These are phyloP conservation scores for Lamellibrachia luymesi DNA, from an alignment of 1,140 invertebrate species.

Conservation along the genomic window DNA sequence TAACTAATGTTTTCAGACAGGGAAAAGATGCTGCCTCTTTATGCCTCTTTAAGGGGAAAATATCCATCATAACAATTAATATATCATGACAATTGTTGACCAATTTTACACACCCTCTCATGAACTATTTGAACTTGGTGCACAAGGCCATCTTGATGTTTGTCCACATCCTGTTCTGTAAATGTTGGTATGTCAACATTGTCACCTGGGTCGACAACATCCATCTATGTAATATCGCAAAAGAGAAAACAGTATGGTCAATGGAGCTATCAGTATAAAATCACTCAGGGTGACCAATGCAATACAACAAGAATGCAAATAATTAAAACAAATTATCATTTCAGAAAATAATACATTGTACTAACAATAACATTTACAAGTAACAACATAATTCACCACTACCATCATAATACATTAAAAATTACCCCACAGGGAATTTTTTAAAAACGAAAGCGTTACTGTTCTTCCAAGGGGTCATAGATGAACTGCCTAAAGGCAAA, in stretches of 20 bases:
- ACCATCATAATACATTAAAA: too few species aligned
- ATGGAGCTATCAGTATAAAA: too few species aligned
- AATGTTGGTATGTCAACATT: not conserved
- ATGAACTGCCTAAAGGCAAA: not conserved
- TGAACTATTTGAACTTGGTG: not conserved
- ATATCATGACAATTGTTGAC: not conserved
- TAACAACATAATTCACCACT: too few species aligned
- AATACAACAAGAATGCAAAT: too few species aligned
- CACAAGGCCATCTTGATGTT: not conserved
- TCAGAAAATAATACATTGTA: not conserved
- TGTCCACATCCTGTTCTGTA: not conserved
- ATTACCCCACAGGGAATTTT: too few species aligned
- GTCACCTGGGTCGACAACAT: not conserved
- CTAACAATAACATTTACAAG: not conserved
- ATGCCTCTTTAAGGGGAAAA: too few species aligned
- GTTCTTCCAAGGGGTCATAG: too few species aligned
- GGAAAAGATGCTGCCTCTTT: too few species aligned
- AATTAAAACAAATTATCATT: too few species aligned
- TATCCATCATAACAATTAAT: not conserved
- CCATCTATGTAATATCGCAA: not conserved
- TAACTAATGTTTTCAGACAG: too few species aligned
- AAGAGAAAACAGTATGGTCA: not conserved
- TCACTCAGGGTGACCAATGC: too few species aligned
- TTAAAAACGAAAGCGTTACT: too few species aligned
- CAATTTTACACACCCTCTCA: not conserved